Percentiles rank a stretch among this genome's conserved stretches.
Conservation (phyloP, 2,797 vertebrate genomes). For the Neoniphon sammara region DNA sequence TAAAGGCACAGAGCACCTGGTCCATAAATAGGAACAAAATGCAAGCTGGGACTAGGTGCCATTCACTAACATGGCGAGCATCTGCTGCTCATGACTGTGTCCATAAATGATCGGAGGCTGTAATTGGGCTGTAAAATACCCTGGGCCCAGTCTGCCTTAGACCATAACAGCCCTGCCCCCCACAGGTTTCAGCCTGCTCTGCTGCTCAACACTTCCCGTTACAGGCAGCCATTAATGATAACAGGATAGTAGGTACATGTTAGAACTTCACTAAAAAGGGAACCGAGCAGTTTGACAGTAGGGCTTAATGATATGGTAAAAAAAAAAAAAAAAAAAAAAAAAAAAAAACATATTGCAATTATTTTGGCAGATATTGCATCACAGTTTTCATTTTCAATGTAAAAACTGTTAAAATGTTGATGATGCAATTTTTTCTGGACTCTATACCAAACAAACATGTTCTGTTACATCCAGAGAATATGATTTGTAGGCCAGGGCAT, state of each 20-base stretch:
- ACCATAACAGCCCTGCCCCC: slow-evolving; percentile 34
- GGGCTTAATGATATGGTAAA: too few species aligned
- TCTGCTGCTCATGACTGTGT: slow-evolving; percentile 44
- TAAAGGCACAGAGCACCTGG: slow-evolving; percentile 34
- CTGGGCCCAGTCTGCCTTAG: slow-evolving; percentile 1
- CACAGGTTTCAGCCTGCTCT: slow-evolving; percentile 17
- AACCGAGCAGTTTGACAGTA: slow-evolving; percentile 4
- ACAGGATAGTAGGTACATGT: neutral
- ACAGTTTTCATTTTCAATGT: too few species aligned
- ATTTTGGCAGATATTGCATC: too few species aligned
- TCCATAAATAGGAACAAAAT: slow-evolving; percentile 49
- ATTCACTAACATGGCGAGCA: slow-evolving; percentile 51
- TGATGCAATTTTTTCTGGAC: too few species aligned
- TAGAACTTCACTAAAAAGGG: slow-evolving; percentile 19
- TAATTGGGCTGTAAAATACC: slow-evolving; percentile 55
- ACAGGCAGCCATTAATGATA: slow-evolving; percentile 41
- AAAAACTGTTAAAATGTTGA: too few species aligned
- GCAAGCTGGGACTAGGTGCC: slow-evolving; percentile 32
- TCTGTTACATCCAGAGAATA: too few species aligned
- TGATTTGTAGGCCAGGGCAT: too few species aligned
- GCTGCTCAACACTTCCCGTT: slow-evolving; percentile 27
- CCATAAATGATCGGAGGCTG: slow-evolving; percentile 43
- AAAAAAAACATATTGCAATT: too few species aligned
- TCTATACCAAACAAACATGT: too few species aligned
- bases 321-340: too few species aligned